Base-by-base conservation (phyloP, 1,140 invertebrate species). In the Drosophila sturtevanti region DNA sequence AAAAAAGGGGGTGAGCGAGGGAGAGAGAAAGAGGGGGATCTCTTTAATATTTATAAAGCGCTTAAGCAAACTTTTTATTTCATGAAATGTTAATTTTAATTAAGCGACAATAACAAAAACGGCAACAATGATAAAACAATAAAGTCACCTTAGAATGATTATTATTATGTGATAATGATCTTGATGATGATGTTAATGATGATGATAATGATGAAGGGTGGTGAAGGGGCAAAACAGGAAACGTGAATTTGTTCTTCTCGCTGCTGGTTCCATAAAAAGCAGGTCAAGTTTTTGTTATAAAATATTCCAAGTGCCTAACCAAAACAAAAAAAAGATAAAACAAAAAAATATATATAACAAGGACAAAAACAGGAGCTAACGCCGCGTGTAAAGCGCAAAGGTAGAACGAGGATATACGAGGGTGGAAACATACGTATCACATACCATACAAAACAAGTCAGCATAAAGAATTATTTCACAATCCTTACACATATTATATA, bases 61-160 rank as follows among this genome's bases (percentile, higher is more conserved):
- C 44, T 65, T 75, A 62, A 62, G 54, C 31, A 72, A 77, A 63
- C 18, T 61, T 77, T 81, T 70, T 54, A 38, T 64, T 65, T 79
- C 68, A 90, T 90, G 65, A 89, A 89, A 89, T 89, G 86, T 81
- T 89, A 85, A 89, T 89, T 77, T 90, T 90, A 89, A 89, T 89
- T 89, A 89, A 89, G 75, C 70, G 66, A 7, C 34, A 73, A 58
- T 35, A 67, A 41, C 54, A 38, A 31, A 78, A 70, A 48, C 41
- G 68, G 60, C 60, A 70, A 75, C 67, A 84, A 84, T 69, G 60
- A 84, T 54, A 71, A 84, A 63, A 77, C 68, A 77, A 73, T 65
- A 68, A 67, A 48, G 41, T 48, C 41, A 48, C 41, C 16, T 9
- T 21, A 18, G 41, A 48, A 48, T 21, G 41, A 48, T 21, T 48